A percentile compares a stretch with the other conserved stretches of the same genome.
These are phyloP conservation scores for Heterotis niloticus DNA, from an alignment of 2,113 vertebrate genomes.

Conservation along the genomic window DNA sequence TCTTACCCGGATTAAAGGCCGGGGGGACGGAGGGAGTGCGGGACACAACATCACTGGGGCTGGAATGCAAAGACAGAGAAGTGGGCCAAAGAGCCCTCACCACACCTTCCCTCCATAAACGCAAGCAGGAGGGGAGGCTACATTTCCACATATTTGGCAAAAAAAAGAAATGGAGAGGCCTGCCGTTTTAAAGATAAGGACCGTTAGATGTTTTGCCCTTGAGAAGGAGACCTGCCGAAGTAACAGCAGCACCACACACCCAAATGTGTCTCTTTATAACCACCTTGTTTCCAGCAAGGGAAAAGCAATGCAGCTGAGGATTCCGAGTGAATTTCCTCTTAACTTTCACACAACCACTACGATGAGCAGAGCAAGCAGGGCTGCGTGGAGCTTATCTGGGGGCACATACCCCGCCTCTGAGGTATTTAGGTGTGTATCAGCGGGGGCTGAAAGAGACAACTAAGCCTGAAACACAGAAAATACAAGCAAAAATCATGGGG, in stretches of 20 bases:
- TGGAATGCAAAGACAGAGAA: neutral
- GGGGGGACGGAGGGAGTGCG: neutral
- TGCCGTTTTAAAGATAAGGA: neutral
- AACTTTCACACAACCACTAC: neutral
- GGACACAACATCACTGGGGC: slow-evolving; percentile 1
- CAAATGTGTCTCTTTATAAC: neutral
- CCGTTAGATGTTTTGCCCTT: neutral
- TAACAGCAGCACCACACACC: neutral
- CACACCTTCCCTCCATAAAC: neutral
- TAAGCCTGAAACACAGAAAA: neutral
- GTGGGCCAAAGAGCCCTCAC: neutral
- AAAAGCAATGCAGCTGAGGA: neutral
- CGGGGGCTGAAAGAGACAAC: neutral
- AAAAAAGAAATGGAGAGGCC: too few relatives aligned
- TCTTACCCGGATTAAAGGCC: slow-evolving; percentile 28
- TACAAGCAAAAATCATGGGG: neutral
- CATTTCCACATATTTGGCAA: too few relatives aligned
- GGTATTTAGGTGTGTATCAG: neutral
- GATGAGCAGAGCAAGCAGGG: slow-evolving; percentile 2
- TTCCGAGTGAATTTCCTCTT: neutral
- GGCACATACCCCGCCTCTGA: slow-evolving; percentile 3
- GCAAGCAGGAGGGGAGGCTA: neutral
- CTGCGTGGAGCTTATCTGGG: slow-evolving; percentile 30
- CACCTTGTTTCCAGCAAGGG: neutral
- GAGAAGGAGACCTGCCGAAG: neutral